Conservation (phyloP, 1,140 invertebrate species). For the Hyles vespertilio region DNA sequence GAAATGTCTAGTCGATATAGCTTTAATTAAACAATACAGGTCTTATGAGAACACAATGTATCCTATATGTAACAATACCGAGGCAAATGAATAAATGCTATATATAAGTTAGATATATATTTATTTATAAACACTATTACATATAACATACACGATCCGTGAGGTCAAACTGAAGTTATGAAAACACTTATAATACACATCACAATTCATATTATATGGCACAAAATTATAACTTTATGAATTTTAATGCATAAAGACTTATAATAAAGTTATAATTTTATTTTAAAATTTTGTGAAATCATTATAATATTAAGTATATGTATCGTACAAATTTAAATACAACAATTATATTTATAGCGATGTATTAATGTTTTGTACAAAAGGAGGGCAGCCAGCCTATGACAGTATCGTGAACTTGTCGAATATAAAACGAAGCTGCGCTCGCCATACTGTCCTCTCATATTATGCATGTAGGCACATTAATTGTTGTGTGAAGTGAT, state of each 20-base stretch:
- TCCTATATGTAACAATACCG: background rate
- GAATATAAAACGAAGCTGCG: constrained; percentile 24
- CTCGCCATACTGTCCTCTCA: constrained; percentile 37
- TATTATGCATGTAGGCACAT: background rate
- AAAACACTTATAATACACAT: too few relatives aligned
- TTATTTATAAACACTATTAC: too few relatives aligned
- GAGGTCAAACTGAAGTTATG: too few relatives aligned
- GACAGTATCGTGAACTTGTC: constrained; percentile 14
- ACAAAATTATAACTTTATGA: too few relatives aligned
- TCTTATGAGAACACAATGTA: constrained; percentile 1
- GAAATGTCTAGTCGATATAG: too few relatives aligned
- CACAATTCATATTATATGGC: too few relatives aligned
- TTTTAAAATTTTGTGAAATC: too few relatives aligned
- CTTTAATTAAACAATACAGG: background rate
- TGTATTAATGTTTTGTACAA: constrained; percentile 19
- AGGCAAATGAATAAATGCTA: background rate
- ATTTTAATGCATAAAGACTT: too few relatives aligned
- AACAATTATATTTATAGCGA: background rate
- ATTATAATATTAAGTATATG: too few relatives aligned
- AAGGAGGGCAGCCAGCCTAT: constrained; percentile 65
- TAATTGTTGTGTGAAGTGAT: constrained; percentile 40
- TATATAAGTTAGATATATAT: background rate
- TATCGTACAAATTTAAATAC: too few relatives aligned
- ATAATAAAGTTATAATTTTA: too few relatives aligned
- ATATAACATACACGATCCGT: too few relatives aligned